These are phyloP conservation scores for Halictus ligatus DNA, from an alignment of 2,888 invertebrate species.

Conservation along the genomic window DNA sequence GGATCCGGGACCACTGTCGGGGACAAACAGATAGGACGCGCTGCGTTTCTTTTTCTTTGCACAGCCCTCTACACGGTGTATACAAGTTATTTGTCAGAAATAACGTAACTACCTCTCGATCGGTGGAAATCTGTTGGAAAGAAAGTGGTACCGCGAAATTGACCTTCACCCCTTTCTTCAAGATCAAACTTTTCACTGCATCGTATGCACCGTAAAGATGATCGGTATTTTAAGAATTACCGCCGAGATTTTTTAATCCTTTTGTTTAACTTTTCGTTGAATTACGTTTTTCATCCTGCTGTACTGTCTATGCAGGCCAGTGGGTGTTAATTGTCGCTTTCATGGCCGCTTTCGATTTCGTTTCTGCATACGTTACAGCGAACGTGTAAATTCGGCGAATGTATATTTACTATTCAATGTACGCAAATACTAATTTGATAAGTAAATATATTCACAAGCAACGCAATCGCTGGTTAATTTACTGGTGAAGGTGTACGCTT, in stretches of 20 bases:
- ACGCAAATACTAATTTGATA: conserved; percentile 18
- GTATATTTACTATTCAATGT: neutral
- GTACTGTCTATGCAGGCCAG: neutral
- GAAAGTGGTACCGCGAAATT: no score
- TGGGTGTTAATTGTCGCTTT: neutral
- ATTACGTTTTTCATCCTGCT: neutral
- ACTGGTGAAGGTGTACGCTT: neutral
- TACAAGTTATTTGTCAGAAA: no score
- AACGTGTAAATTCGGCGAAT: neutral
- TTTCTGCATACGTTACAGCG: neutral
- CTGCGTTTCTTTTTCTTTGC: neutral
- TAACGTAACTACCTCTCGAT: no score
- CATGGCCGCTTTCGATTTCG: neutral
- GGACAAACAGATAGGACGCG: neutral
- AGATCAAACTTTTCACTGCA: no score
- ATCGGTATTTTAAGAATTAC: no score
- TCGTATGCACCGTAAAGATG: no score
- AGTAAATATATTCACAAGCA: conserved; percentile 12
- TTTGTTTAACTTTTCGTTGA: neutral
- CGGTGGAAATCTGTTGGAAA: no score
- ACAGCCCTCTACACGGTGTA: no score
- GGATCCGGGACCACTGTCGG: neutral
- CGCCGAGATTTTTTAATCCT: no score
- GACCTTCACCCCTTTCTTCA: no score
- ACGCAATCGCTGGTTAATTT: neutral